Base-by-base conservation (phyloP, 1,140 invertebrate species). In the Notospermus geniculatus region DNA sequence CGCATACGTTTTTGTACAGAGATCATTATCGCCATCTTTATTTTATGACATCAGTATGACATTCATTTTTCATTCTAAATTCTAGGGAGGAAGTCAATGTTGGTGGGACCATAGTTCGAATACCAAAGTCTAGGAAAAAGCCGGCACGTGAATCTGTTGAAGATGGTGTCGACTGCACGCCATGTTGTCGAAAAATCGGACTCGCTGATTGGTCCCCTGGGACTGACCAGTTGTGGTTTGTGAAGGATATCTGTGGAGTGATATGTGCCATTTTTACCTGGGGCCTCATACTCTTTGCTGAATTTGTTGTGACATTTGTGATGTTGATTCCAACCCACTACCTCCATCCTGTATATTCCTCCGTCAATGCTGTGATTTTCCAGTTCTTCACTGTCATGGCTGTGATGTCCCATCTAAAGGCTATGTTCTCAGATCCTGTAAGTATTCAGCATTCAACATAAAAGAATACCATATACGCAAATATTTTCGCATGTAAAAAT, bases 401-500 rank as follows among this genome's bases (percentile, higher is more conserved):
- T 15, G 89, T 97, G 76, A 85, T 89, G 1, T 96, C 95, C 22
- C 97, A 99, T 84, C 72, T 97, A 30, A 87, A 90, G 66, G 94
- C 96, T 36, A 98, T 99, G 95, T 89, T 98, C 69, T 96, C 94
- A n/a, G 95, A 99, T 85, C 96, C 97, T 32, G 94, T 97, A 87
- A 89, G 88, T 85, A 55, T 59, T 50, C 32, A 36, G 15, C 5
- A 7, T 36, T 36, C 15, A 7, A 36, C n/a, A n/a, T n/a, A n/a
- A 36, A 7, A n/a, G n/a, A n/a, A n/a, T n/a, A n/a, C n/a, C n/a
- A n/a, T n/a, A n/a, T n/a, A n/a, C n/a, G n/a, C n/a, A n/a, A n/a
- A n/a, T n/a, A n/a, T n/a, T n/a, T n/a, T n/a, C n/a, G n/a, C n/a
- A n/a, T n/a, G n/a, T n/a, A n/a, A n/a, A n/a, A n/a, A n/a, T n/a